These are phyloP conservation scores for Psilopogon haemacephalus DNA, from an alignment of 2,113 vertebrate genomes.

Conservation along the genomic window DNA sequence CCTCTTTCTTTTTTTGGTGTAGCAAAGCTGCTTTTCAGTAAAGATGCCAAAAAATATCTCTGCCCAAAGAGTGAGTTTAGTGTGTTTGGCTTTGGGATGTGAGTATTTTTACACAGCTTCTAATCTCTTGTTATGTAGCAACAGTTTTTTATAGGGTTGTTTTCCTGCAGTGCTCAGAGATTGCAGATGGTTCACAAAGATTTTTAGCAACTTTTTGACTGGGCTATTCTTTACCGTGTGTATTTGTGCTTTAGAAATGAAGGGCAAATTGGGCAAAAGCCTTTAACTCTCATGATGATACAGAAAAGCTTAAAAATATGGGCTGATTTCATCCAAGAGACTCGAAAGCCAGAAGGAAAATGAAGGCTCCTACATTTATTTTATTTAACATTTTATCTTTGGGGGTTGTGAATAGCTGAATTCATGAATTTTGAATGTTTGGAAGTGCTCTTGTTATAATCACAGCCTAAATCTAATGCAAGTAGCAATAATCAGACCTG, in stretches of 20 bases:
- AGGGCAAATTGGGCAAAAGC: neutral
- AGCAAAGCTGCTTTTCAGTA: constrained; percentile 47
- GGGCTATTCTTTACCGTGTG: neutral
- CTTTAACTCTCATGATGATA: neutral
- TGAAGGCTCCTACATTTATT: constrained; percentile 6
- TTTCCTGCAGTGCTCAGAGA: constrained; percentile 1
- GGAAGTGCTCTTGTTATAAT: constrained; percentile 2
- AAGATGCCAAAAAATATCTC: constrained; percentile 35
- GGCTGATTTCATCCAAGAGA: neutral
- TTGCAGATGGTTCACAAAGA: neutral
- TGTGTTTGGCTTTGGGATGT: constrained; percentile 42
- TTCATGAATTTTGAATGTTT: constrained; percentile 60
- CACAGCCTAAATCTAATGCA: constrained; percentile 25
- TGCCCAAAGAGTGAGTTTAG: constrained; percentile 50
- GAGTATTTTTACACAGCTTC: constrained; percentile 47
- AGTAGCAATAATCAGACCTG: constrained; percentile 19
- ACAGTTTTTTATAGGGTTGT: constrained; percentile 11
- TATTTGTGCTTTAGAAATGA: constrained; percentile 11
- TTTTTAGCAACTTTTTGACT: constrained; percentile 41
- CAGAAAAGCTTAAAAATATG: constrained; percentile 5
- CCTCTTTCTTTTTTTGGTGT: neutral
- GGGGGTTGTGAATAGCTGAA: neutral
- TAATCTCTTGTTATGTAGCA: constrained; percentile 37
- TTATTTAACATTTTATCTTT: constrained; percentile 49
- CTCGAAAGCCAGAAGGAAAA: constrained; percentile 20